phyloP scores from a whole-genome alignment of 2,888 invertebrate species.

The Crioceris asparagi region DNA sequence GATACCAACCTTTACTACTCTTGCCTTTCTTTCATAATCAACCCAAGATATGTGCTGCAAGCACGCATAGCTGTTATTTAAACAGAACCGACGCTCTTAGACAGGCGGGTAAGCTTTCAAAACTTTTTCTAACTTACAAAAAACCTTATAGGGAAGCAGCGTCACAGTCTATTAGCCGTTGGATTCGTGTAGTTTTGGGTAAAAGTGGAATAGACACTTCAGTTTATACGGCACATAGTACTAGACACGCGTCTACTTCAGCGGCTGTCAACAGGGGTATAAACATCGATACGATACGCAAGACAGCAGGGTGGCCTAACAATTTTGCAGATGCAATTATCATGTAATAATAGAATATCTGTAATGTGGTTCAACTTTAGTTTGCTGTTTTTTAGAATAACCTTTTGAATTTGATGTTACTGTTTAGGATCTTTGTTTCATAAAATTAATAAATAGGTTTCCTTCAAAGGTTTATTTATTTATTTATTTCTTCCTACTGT shows the following conservation, averaged over 20 bases:
- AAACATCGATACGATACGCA: conserved; percentile 16
- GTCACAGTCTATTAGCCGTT: conserved; percentile 9
- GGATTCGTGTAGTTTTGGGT: conserved; percentile 9
- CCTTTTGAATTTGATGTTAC: too few species aligned
- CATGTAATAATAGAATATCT: too few species aligned
- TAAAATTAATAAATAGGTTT: too few species aligned
- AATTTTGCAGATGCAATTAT: too few species aligned
- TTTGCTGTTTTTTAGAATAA: too few species aligned
- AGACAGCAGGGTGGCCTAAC: conserved; percentile 21
- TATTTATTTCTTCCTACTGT: too few species aligned
- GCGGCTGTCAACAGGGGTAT: conserved; percentile 18
- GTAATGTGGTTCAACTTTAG: too few species aligned
- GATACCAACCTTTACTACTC: conserved; percentile 9
- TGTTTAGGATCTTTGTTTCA: too few species aligned
- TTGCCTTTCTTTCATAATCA: conserved; percentile 15
- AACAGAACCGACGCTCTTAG: conserved; percentile 4
- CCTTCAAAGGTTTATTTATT: too few species aligned
- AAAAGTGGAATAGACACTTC: conserved; percentile 19
- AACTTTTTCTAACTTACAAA: conserved; percentile 1
- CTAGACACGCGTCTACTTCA: conserved; percentile 22
- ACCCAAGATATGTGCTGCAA: conserved; percentile 9
- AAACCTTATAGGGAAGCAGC: conserved; percentile 1
- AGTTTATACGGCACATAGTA: conserved; percentile 19
- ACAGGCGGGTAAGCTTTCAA: too few species aligned
- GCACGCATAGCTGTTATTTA: conserved; percentile 8